Evolutionary conservation across 2,888 invertebrate species (phyloP).

Genomic region (Halictus ligatus): DNA sequence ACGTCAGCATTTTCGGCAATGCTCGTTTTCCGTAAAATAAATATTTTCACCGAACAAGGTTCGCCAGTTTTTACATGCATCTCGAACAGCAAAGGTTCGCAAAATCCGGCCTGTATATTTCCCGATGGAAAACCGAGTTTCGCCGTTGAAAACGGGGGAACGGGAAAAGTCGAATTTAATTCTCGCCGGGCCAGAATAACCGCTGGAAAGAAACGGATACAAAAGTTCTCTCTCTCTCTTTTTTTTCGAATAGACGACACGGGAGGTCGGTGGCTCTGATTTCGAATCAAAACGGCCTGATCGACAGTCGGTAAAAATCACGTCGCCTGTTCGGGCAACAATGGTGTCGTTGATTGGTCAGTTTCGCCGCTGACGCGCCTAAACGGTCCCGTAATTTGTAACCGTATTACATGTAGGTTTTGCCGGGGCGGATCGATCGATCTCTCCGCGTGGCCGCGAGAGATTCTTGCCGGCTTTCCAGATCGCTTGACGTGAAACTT

Average conservation of each 20-base stretch:
- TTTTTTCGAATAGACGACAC: not conserved
- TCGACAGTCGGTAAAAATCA: conserved; percentile 64
- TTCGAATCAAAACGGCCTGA: conserved; percentile 51
- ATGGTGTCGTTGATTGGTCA: conserved; percentile 78
- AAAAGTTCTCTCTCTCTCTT: not conserved
- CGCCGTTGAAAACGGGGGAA: not conserved
- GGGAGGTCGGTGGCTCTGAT: conserved; percentile 32
- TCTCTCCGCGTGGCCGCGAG: conserved; percentile 40
- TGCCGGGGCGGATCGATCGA: conserved; percentile 49
- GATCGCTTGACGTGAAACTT: conserved; percentile 23
- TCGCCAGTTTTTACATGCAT: not conserved
- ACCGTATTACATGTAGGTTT: conserved; percentile 70
- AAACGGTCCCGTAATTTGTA: conserved; percentile 75
- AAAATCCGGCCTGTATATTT: not conserved
- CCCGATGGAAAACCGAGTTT: not conserved
- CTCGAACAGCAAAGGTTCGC: not conserved
- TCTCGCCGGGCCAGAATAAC: not conserved
- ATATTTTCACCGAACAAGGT: not conserved
- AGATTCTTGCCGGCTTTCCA: conserved; percentile 11
- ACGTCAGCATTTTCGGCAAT: not conserved
- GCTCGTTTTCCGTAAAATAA: not conserved
- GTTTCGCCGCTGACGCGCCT: conserved; percentile 75
- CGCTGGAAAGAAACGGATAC: not conserved
- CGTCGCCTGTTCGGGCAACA: conserved; percentile 71
- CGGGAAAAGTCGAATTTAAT: not conserved